Evolutionary conservation across 2,113 vertebrate species (phyloP).

Genomic region (Pygoscelis adeliae): DNA sequence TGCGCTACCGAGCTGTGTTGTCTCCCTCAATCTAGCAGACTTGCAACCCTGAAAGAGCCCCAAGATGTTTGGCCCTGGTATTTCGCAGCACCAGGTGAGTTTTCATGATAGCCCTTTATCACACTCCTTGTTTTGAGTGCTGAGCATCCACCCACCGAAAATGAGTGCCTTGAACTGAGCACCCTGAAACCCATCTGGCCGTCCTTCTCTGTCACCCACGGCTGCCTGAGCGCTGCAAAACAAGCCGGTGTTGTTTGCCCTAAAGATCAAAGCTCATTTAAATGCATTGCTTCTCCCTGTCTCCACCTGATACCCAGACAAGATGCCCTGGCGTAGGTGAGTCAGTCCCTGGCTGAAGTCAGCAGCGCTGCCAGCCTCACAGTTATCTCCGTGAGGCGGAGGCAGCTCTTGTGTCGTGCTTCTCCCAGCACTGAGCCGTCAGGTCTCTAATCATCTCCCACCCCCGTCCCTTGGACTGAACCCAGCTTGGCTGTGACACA

Average conservation of each 20-base stretch:
- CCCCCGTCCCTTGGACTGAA: background rate
- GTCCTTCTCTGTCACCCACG: background rate
- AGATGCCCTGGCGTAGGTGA: slow-evolving; percentile 31
- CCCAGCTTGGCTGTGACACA: background rate
- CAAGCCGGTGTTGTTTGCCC: background rate
- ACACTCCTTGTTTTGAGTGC: background rate
- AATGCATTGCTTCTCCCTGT: slow-evolving; percentile 1
- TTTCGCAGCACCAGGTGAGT: background rate
- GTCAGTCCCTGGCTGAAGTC: background rate
- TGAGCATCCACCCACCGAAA: background rate
- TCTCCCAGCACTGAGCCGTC: background rate
- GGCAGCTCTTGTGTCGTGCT: background rate
- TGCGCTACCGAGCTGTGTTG: background rate
- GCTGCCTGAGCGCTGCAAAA: background rate
- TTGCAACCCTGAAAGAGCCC: background rate
- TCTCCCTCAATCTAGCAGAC: background rate
- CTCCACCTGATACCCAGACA: slow-evolving; percentile 30
- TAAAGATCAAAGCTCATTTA: slow-evolving; percentile 14
- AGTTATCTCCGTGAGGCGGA: background rate
- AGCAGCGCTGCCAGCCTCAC: background rate
- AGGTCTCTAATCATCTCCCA: background rate
- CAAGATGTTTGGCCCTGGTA: background rate
- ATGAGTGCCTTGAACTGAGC: fast-evolving
- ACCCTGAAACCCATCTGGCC: background rate
- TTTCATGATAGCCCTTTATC: background rate